These are phyloP conservation scores for Phylloscopus trochiloides DNA, from an alignment of 2,113 vertebrate species.

Conservation along the genomic window DNA sequence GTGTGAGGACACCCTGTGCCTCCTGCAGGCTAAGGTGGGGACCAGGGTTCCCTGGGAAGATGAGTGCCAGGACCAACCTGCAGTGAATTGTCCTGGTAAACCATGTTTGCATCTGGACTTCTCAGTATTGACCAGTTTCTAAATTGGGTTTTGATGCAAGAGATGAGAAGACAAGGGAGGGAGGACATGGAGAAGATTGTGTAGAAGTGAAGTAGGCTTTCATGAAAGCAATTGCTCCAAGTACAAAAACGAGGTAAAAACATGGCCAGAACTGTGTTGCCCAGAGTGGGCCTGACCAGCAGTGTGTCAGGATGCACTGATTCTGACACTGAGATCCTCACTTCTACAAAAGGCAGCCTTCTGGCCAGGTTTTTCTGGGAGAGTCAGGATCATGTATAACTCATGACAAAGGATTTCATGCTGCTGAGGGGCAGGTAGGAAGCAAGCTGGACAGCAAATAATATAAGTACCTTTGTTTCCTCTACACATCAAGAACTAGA, in stretches of 20 bases:
- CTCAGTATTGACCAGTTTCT: not conserved
- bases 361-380: not conserved
- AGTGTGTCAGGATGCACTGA: not conserved
- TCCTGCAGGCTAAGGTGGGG: not conserved
- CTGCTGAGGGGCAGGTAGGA: not conserved
- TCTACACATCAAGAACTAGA: not conserved
- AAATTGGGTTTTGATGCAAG: not conserved
- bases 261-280: not conserved
- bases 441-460: not conserved
- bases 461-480: not conserved
- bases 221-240: not conserved
- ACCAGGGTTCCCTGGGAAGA: not conserved
- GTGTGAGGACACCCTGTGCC: not conserved
- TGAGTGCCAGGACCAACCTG: not conserved
- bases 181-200: not conserved
- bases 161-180: not conserved
- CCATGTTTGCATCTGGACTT: not conserved
- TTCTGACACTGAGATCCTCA: not conserved
- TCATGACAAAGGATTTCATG: not conserved
- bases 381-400: not conserved
- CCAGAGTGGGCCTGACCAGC: not conserved
- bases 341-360: not conserved
- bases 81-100: not conserved
- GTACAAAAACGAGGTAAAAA: not conserved
- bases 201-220: not conserved